These are phyloP conservation scores for Leptogaster cylindrica DNA, from an alignment of 2,888 invertebrate species.

Conservation along the genomic window DNA sequence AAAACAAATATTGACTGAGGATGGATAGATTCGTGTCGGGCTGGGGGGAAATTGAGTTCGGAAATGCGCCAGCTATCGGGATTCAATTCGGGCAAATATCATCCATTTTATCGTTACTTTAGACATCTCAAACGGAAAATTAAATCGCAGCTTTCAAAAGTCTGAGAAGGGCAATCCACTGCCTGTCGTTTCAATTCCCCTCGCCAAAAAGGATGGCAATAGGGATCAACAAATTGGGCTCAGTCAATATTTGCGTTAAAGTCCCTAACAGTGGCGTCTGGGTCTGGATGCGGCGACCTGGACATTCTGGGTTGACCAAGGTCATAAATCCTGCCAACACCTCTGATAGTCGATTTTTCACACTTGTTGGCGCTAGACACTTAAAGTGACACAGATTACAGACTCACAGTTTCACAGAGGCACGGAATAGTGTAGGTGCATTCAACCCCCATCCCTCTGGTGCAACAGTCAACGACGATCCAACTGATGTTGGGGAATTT, in stretches of 20 bases:
- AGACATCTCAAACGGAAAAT: constrained; percentile 35
- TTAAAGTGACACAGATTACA: constrained; percentile 2
- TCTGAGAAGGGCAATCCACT: neutral
- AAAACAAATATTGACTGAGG: constrained; percentile 44
- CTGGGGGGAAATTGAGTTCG: constrained; percentile 30
- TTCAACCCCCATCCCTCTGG: no score
- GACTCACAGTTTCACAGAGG: neutral
- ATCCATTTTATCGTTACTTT: constrained; percentile 13
- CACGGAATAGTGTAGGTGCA: neutral
- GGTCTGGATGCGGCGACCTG: neutral
- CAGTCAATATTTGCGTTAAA: constrained; percentile 39
- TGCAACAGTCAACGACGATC: no score
- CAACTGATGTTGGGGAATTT: constrained; percentile 2
- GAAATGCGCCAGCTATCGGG: constrained; percentile 9
- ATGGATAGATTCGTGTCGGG: constrained; percentile 15
- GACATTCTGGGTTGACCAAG: neutral
- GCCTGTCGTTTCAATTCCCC: no score
- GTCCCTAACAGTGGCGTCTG: neutral
- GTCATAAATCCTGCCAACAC: neutral
- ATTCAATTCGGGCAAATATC: neutral
- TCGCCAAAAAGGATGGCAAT: constrained; percentile 25
- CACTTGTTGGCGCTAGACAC: neutral
- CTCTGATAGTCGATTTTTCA: neutral
- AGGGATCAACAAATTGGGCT: constrained; percentile 31
- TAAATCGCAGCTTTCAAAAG: constrained; percentile 17